These are phyloP conservation scores for Dipus sagitta DNA, from an alignment of 2,797 vertebrate genomes.

Conservation along the genomic window DNA sequence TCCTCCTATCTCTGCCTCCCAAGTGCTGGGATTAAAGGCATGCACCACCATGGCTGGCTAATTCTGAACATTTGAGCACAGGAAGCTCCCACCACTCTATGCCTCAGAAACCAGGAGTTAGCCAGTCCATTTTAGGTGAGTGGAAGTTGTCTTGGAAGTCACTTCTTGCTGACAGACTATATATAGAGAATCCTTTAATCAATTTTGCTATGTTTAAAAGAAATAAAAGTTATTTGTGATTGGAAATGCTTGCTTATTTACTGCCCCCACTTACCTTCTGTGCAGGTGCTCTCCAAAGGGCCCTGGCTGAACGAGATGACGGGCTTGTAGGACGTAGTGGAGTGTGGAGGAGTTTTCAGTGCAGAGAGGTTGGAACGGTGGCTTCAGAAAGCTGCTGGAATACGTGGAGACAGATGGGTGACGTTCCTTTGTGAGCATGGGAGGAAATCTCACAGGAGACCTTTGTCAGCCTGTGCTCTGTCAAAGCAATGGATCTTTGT, in stretches of 20 bases:
- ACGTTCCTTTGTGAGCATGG: neutral
- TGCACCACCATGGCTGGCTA: too few relatives aligned
- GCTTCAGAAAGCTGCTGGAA: neutral
- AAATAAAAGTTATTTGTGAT: slow-evolving; percentile 4
- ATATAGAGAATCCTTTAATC: neutral
- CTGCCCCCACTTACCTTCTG: neutral
- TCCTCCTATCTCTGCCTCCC: too few relatives aligned
- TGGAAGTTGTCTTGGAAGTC: neutral
- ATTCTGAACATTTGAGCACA: neutral
- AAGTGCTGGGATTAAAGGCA: too few relatives aligned
- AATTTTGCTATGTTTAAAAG: neutral
- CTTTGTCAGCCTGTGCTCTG: neutral
- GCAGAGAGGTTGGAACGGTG: neutral
- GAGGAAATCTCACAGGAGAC: neutral
- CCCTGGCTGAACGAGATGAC: neutral
- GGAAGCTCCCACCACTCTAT: neutral
- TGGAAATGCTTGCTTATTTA: neutral
- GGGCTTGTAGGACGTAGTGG: neutral
- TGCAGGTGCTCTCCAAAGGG: neutral
- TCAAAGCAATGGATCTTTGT: neutral
- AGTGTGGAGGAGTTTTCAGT: neutral
- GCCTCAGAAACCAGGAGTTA: neutral
- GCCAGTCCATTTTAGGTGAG: neutral
- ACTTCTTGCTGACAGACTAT: slow-evolving; percentile 23
- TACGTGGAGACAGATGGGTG: neutral